phyloP scores from a whole-genome alignment of 2,113 vertebrate genomes.

The Seriola quinqueradiata region DNA sequence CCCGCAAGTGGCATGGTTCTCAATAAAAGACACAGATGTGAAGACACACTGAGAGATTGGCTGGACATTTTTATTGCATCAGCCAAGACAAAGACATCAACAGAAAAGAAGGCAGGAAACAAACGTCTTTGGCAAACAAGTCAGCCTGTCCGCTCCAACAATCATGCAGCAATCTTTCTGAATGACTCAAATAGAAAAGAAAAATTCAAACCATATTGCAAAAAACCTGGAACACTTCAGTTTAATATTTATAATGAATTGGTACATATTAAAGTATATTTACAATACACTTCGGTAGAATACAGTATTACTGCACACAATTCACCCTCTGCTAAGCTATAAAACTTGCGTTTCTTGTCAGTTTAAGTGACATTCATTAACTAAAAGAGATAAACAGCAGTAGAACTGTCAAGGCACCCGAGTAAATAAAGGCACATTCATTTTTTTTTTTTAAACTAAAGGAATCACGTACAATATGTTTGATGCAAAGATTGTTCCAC shows the following conservation, averaged over 20 bases:
- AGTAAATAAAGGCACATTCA: slow-evolving; percentile 35
- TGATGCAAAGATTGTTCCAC: slow-evolving; percentile 1
- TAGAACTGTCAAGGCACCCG: slow-evolving; percentile 10
- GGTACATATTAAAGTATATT: slow-evolving; percentile 70
- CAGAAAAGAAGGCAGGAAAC: slow-evolving; percentile 39
- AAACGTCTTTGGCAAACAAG: slow-evolving; percentile 49
- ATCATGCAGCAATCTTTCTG: slow-evolving; percentile 44
- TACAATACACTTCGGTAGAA: slow-evolving; percentile 64
- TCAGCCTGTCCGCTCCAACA: slow-evolving; percentile 27
- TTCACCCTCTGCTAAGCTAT: slow-evolving; percentile 24
- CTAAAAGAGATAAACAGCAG: slow-evolving; percentile 26
- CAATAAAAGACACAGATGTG: slow-evolving; percentile 68
- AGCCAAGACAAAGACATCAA: slow-evolving; percentile 74
- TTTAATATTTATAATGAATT: slow-evolving; percentile 50
- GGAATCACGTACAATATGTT: slow-evolving; percentile 6
- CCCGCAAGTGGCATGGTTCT: slow-evolving; percentile 37
- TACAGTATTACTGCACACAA: slow-evolving; percentile 53
- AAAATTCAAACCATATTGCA: slow-evolving; percentile 54
- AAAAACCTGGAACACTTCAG: slow-evolving; percentile 65
- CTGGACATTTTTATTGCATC: slow-evolving; percentile 75
- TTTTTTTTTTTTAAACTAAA: slow-evolving; percentile 1
- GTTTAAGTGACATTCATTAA: slow-evolving; percentile 54
- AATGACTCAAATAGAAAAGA: slow-evolving; percentile 67
- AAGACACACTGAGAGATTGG: slow-evolving; percentile 50
- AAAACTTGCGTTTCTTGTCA: slow-evolving; percentile 39